Base-by-base conservation (phyloP, 2,888 invertebrate species). In the Lycocerus yunnanus region DNA sequence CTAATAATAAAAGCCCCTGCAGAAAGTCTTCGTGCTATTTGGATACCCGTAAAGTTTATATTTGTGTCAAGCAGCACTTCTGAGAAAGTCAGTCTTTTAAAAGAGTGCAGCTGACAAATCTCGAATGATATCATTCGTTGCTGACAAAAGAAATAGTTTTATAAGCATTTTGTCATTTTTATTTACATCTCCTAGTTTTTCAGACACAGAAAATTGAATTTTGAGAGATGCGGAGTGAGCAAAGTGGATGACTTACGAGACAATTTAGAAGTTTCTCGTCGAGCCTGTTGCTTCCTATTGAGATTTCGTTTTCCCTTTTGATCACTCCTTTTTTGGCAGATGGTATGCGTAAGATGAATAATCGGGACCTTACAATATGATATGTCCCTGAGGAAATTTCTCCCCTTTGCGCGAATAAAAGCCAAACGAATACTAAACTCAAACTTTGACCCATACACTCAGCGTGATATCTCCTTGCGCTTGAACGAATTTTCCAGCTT, bases 381-480 rank as follows among this genome's bases (percentile, higher is more conserved):
- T 75, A 61, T 65, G 59, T 71, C 74, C 74, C 76, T 68, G 63
- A 70, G 73, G 69, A 67, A 15, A 27, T 72, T 63, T 63, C 18
- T 63, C 61, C 61, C 74, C 73, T 67, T 69, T 63, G 15, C 76
- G 18, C 71, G 61, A 74, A 76, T 71, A 76, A 76, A 74, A 74
- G 72, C 68, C 69, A 72, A 78, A 74, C 72, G 73, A 70, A 78
- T 70, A 78, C 68, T 71, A 69, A 79, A 77, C 63, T 58, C n/a
- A 78, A 80, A 80, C 75, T 69, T 79, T 79, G 79, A 77, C 80
- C 77, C 76, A 78, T 74, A 78, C 76, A 72, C 78, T 76, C 78
- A 79, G 79, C 79, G 78, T 80, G 80, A 79, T 80, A 80, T 80
- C 80, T 78, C 68, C 68, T 74, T 73, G 77, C 76, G 80, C 80